A percentile compares a stretch with the other conserved stretches of the same genome.
These are phyloP conservation scores for Octodon degus DNA, from an alignment of 2,113 vertebrate species.

Conservation along the genomic window DNA sequence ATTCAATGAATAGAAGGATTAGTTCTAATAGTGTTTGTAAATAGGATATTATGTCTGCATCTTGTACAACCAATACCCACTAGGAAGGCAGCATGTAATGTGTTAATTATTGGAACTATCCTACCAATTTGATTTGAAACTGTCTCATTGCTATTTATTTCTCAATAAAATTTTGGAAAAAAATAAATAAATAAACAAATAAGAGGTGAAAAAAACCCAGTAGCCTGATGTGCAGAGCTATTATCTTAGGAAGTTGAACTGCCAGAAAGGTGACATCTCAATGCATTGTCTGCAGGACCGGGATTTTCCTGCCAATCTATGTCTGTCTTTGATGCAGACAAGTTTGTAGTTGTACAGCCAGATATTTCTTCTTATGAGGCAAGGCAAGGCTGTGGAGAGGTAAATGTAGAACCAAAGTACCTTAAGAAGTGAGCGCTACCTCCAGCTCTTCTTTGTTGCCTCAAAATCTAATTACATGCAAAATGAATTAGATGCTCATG, in stretches of 20 bases:
- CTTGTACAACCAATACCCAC: too few species aligned
- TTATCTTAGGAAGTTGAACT: not conserved
- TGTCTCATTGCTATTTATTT: too few species aligned
- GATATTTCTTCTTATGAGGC: not conserved
- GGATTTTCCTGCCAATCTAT: not conserved
- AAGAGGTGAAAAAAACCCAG: not conserved
- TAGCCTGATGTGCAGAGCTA: not conserved
- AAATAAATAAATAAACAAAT: too few species aligned
- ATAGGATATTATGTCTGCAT: too few species aligned
- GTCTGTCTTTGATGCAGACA: not conserved
- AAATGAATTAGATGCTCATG: not conserved
- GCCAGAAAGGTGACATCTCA: conserved; percentile 27
- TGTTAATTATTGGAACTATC: too few species aligned
- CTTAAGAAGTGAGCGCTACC: not conserved
- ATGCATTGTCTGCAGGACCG: not conserved
- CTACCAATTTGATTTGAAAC: too few species aligned
- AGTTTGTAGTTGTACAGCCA: not conserved
- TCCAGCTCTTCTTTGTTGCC: not conserved
- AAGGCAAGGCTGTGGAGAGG: not conserved
- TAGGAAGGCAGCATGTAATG: too few species aligned
- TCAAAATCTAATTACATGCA: not conserved
- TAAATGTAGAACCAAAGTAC: not conserved
- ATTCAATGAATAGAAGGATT: too few species aligned
- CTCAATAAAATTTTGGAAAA: too few species aligned
- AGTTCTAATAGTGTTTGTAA: too few species aligned